These are phyloP conservation scores for Dysdera silvatica DNA, from an alignment of 1,140 invertebrate species.

Conservation along the genomic window DNA sequence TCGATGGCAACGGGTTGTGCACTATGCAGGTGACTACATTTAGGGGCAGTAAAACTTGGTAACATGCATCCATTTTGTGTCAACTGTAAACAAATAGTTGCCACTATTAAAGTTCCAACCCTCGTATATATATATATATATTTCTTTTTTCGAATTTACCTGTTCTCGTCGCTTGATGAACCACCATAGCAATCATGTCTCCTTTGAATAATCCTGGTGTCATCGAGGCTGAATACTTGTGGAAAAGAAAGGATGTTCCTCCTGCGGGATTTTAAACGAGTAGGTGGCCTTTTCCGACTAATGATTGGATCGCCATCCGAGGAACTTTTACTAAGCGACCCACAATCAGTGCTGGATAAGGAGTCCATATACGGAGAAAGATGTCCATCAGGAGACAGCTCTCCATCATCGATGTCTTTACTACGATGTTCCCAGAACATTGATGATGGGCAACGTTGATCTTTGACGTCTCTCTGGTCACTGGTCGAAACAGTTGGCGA, in stretches of 20 bases:
- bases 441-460: background rate
- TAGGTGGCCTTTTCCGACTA: conserved; percentile 37
- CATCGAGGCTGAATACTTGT: conserved; percentile 57
- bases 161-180: conserved; percentile 78
- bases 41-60: too few relatives aligned
- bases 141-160: too few relatives aligned
- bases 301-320: conserved; percentile 42
- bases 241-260: conserved; percentile 48
- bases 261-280: conserved; percentile 42
- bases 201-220: conserved; percentile 49
- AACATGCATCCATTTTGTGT: too few relatives aligned
- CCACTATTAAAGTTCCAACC: too few relatives aligned
- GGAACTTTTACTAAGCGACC: conserved; percentile 45
- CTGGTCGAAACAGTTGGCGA: background rate
- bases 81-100: too few relatives aligned
- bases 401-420: conserved; percentile 18
- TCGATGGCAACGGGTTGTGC: too few relatives aligned
- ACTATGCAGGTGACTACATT: too few relatives aligned
- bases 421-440: conserved; percentile 2
- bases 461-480: background rate
- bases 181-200: conserved; percentile 66
- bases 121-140: too few relatives aligned
- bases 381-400: conserved; percentile 12
- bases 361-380: conserved; percentile 25
- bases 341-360: conserved; percentile 40